Evolutionary conservation across 2,113 vertebrate species (phyloP).

Genomic region (Eudyptes chrysolophus): DNA sequence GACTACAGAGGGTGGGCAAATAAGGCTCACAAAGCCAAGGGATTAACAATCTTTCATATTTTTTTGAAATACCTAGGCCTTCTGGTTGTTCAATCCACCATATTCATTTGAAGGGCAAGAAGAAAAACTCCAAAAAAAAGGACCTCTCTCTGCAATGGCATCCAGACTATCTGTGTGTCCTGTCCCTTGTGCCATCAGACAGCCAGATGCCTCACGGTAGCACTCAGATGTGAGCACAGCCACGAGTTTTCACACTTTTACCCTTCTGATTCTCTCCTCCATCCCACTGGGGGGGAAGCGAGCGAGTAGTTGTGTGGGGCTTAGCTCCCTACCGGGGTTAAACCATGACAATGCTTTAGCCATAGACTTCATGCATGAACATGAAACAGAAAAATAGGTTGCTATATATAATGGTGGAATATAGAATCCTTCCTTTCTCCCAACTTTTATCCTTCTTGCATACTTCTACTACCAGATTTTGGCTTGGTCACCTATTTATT

Average conservation of each 20-base stretch:
- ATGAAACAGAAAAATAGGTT: neutral
- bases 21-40: neutral
- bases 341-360: neutral
- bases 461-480: neutral
- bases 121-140: neutral
- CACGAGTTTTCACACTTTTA: neutral
- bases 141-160: too few relatives aligned
- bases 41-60: neutral
- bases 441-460: neutral
- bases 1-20: neutral
- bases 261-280: neutral
- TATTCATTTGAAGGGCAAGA: neutral
- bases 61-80: neutral
- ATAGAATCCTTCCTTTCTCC: neutral
- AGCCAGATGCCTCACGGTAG: neutral
- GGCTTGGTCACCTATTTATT: neutral
- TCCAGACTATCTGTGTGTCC: neutral
- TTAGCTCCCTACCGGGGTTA: neutral
- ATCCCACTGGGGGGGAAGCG: neutral
- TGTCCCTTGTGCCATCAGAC: neutral
- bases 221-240: neutral
- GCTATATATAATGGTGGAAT: neutral
- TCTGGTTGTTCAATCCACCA: neutral
- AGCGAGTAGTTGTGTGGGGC: accelerated
- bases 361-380: too few relatives aligned